Evolutionary conservation across 2,888 invertebrate species (phyloP).

Genomic region (Brassicogethes aeneus): DNA sequence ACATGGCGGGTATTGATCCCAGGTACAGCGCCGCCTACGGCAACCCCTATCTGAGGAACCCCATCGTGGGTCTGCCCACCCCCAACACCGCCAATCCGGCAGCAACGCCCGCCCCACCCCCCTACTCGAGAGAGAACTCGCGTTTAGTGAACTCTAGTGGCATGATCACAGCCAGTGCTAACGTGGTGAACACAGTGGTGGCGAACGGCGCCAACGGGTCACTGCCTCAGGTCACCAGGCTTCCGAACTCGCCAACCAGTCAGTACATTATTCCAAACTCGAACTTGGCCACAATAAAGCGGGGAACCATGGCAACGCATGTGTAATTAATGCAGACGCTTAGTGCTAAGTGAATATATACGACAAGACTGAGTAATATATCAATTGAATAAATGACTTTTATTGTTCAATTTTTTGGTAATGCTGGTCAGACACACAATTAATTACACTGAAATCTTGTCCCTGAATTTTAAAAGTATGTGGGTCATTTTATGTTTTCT

Average conservation of each 20-base stretch:
- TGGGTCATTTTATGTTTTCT: too few relatives aligned
- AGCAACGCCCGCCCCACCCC: constrained; percentile 73
- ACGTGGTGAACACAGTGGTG: constrained; percentile 40
- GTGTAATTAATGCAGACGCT: constrained; percentile 42
- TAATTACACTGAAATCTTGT: too few relatives aligned
- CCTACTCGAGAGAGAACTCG: constrained; percentile 46
- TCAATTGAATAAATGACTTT: constrained; percentile 14
- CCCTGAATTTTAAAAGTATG: too few relatives aligned
- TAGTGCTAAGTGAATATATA: constrained; percentile 22
- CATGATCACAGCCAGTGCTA: constrained; percentile 36
- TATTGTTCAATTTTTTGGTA: constrained; percentile 4
- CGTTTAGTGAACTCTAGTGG: constrained; percentile 32
- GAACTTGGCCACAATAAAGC: constrained; percentile 50
- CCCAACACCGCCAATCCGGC: constrained; percentile 63
- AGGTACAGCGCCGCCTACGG: constrained; percentile 84
- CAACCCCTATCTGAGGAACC: constrained; percentile 69
- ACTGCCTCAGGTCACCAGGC: constrained; percentile 46
- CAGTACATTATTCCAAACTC: constrained; percentile 50
- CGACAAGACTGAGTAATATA: constrained; percentile 29
- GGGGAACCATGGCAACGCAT: constrained; percentile 57
- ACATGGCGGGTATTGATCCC: constrained; percentile 56
- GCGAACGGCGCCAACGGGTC: constrained; percentile 42
- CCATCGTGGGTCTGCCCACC: constrained; percentile 50
- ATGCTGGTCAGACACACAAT: too few relatives aligned
- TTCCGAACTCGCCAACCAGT: constrained; percentile 43